Evolutionary conservation across 1,140 invertebrate species (phyloP).

Genomic region (Drosophila mojavensis): DNA sequence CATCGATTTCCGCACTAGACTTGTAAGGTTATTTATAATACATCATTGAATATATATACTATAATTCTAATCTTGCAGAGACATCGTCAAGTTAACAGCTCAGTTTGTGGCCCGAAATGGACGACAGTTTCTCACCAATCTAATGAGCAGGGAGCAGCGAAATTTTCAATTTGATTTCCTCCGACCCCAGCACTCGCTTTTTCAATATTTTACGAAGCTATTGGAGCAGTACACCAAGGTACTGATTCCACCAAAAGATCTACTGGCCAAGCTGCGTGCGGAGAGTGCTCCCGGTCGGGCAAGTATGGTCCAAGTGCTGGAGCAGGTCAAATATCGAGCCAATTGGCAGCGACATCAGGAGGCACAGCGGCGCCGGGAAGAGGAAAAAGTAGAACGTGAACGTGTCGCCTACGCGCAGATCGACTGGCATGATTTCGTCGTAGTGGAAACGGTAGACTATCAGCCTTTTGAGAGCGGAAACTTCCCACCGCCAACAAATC

Average conservation of each 20-base stretch:
- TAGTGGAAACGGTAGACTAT: constrained; percentile 99
- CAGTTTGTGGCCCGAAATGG: constrained; percentile 99
- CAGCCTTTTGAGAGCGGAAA: constrained; percentile 97
- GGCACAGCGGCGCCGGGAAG: constrained; percentile 94
- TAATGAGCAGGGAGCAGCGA: constrained; percentile 99
- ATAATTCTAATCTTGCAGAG: constrained; percentile 86
- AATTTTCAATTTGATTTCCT: constrained; percentile 99
- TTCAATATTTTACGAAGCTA: constrained; percentile 99
- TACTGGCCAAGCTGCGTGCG: constrained; percentile 91
- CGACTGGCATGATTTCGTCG: constrained; percentile 99
- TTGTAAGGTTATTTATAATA: constrained; percentile 86
- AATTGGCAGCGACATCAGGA: constrained; percentile 98
- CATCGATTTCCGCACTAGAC: constrained; percentile 99
- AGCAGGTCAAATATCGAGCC: constrained; percentile 96
- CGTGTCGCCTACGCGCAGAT: constrained; percentile 98
- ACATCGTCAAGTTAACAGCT: constrained; percentile 98
- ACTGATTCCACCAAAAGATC: constrained; percentile 96
- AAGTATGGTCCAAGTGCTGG: constrained; percentile 91
- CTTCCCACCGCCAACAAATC: constrained; percentile 98
- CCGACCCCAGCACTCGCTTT: constrained; percentile 98
- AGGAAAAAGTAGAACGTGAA: constrained; percentile 97
- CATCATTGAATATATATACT: background rate
- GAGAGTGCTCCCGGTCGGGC: constrained; percentile 86
- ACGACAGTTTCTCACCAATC: constrained; percentile 97
- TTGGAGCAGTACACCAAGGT: constrained; percentile 99